These are phyloP conservation scores for Vulpes ferrilata DNA, from an alignment of 2,113 vertebrate species.

Conservation along the genomic window DNA sequence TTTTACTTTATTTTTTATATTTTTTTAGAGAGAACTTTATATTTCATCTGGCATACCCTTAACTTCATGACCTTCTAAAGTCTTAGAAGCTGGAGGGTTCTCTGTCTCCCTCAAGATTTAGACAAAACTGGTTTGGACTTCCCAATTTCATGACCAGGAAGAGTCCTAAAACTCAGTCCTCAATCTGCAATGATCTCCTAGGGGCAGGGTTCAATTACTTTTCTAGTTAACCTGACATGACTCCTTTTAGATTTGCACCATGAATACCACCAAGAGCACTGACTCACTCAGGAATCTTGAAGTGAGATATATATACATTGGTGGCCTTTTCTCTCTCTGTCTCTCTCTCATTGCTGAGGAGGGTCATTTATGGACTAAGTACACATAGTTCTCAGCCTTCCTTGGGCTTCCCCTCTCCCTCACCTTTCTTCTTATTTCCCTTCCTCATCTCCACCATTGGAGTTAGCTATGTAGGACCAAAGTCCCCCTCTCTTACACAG, in stretches of 20 bases:
- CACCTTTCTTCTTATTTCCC: neutral
- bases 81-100: neutral
- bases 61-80: neutral
- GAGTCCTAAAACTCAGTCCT: neutral
- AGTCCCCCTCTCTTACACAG: neutral
- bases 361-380: neutral
- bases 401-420: neutral
- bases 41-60: neutral
- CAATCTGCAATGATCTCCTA: neutral
- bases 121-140: conserved; percentile 2
- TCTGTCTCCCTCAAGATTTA: neutral
- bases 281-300: neutral
- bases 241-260: neutral
- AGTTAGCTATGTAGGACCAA: neutral
- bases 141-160: neutral
- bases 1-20: neutral
- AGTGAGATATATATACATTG: neutral
- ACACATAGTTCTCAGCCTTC: neutral
- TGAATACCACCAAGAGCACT: neutral
- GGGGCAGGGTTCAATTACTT: neutral
- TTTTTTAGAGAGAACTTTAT: neutral
- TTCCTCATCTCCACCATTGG: neutral
- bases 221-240: neutral
- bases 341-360: neutral
- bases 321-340: neutral